A percentile compares a stretch with the other conserved stretches of the same genome.
Conservation (phyloP, 1,140 invertebrate genomes). For the Euborellia annulipes region DNA sequence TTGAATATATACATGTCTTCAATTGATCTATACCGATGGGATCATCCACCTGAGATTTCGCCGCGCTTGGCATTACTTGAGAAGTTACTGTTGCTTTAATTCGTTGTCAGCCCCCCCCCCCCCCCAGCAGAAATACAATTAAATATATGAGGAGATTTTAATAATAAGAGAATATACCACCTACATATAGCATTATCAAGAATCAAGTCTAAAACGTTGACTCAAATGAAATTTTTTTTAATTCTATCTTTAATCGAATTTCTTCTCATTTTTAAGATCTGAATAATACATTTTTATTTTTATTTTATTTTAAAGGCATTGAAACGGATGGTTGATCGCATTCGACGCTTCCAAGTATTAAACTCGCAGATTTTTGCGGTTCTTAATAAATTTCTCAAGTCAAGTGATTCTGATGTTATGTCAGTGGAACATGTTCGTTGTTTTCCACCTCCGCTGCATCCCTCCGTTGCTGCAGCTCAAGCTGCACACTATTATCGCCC, state of each 20-base stretch:
- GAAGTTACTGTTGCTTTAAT: too few relatives aligned
- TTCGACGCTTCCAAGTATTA: conserved; percentile 91
- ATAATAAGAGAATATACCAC: too few relatives aligned
- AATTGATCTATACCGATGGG: too few relatives aligned
- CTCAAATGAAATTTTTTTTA: background rate
- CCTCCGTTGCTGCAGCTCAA: conserved; percentile 38
- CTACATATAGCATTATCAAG: too few relatives aligned
- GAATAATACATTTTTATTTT: conserved; percentile 8
- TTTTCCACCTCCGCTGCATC: conserved; percentile 87
- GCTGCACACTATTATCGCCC: conserved; percentile 42
- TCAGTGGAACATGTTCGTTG: conserved; percentile 93
- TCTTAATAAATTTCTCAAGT: conserved; percentile 86
- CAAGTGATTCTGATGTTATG: conserved; percentile 60
- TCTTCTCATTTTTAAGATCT: too few relatives aligned
- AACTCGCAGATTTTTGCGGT: conserved; percentile 98
- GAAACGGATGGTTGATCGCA: conserved; percentile 93
- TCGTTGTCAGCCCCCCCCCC: too few relatives aligned
- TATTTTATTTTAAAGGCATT: conserved; percentile 55
- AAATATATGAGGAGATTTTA: too few relatives aligned
- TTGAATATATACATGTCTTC: too few relatives aligned
- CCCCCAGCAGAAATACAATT: too few relatives aligned
- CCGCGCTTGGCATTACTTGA: too few relatives aligned
- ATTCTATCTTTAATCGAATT: conserved; percentile 2
- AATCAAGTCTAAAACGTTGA: too few relatives aligned
- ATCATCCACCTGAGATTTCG: too few relatives aligned